These are phyloP conservation scores for Nomada lathburiana DNA, from an alignment of 2,888 invertebrate genomes.

Conservation along the genomic window DNA sequence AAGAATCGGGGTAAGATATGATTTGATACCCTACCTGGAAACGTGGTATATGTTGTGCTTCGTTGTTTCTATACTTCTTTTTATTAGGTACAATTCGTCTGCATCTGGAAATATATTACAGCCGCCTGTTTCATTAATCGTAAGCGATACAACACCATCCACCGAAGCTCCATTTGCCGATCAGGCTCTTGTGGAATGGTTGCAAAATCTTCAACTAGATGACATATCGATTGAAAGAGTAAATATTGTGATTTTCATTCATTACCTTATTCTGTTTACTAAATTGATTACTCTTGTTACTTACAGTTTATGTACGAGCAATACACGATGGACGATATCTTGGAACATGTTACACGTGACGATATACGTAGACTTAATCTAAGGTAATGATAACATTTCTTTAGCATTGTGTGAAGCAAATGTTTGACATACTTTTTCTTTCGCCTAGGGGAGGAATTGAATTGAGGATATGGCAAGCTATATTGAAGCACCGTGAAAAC, in stretches of 20 bases:
- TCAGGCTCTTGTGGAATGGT: conserved; percentile 89
- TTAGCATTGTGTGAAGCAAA: conserved; percentile 10
- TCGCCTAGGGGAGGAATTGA: conserved; percentile 91
- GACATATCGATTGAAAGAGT: conserved; percentile 88
- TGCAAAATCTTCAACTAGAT: conserved; percentile 89
- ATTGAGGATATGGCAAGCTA: conserved; percentile 93
- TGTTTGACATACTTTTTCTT: conserved; percentile 42
- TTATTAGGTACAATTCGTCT: conserved; percentile 73
- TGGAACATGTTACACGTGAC: conserved; percentile 91
- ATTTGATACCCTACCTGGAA: background rate
- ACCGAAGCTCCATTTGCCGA: conserved; percentile 81
- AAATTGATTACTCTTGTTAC: conserved; percentile 34
- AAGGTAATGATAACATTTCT: conserved; percentile 86
- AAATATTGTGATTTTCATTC: conserved; percentile 41
- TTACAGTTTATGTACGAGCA: conserved; percentile 89
- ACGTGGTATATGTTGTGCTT: background rate
- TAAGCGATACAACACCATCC: conserved; percentile 77
- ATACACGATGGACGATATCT: conserved; percentile 92
- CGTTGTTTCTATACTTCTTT: conserved; percentile 9
- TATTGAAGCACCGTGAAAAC: conserved; percentile 80
- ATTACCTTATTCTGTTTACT: background rate
- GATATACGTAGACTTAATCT: conserved; percentile 92
- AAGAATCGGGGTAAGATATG: conserved; percentile 75
- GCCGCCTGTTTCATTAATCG: conserved; percentile 74
- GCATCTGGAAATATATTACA: conserved; percentile 66